Base-by-base conservation (phyloP, 2,888 invertebrate species). In the Cephonodes hylas region DNA sequence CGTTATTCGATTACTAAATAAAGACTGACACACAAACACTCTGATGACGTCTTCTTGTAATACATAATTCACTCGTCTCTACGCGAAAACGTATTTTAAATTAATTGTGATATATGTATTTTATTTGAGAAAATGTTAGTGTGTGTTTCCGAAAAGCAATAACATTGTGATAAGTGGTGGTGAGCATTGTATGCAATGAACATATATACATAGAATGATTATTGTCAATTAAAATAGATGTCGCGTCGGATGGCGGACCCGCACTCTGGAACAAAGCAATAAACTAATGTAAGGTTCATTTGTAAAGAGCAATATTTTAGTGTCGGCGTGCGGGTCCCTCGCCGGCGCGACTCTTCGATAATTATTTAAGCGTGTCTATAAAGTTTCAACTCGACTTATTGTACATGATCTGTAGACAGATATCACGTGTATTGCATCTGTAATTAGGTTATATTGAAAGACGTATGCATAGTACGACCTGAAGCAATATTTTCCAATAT, bases 81-180 rank as follows among this genome's bases (percentile, higher is more conserved):
- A 75, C 73, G 67, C 69, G 67, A 59, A 74, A 78, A 83, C 82
- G 80, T 84, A 84, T 87, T 87, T 83, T 82, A 80, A 86, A 85
- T 85, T 76, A 84, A 84, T 85, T 91, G 91, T 91, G 91, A 91
- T 91, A 91, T 79, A 74, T 81, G 70, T 71, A 53, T 78, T 85
- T 82, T 84, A 81, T 85, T 88, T 80, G 83, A 85, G 78, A 83
- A 80, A 84, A 83, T 83, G 82, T 76, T 68, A 59, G 73, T 81
- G 89, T 84, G 83, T 88, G 86, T 90, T 83, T 87, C 86, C 81
- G 83, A 84, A 86, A 89, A 91, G 91, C 91, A 91, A 91, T 91
- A 91, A 86, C 80, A 78, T 86, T 91, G 91, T 91, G 91, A 91
- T 91, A 91, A 79, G 80, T 84, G 83, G 80, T 81, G 79, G 75